Conservation (phyloP, 2,797 vertebrate genomes). For the Falco cherrug region DNA sequence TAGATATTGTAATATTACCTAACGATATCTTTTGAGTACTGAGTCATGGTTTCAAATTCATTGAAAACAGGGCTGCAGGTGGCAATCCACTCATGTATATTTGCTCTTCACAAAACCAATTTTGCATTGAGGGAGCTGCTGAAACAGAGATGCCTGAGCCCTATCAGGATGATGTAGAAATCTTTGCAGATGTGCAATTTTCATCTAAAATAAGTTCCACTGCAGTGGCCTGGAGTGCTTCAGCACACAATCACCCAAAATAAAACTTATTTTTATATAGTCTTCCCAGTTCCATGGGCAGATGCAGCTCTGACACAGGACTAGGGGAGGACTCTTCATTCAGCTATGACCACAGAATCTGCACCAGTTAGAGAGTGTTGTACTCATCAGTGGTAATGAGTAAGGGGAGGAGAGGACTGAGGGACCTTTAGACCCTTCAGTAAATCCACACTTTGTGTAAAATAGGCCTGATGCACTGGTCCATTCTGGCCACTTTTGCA, state of each 20-base stretch:
- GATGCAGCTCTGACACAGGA: background rate
- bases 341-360: background rate
- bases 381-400: background rate
- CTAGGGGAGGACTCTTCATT: background rate
- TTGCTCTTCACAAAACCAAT: background rate
- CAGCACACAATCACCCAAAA: conserved; percentile 15
- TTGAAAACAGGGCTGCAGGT: background rate
- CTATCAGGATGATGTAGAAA: background rate
- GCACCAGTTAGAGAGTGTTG: background rate
- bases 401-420: background rate
- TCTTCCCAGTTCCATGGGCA: background rate
- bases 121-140: background rate
- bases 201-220: conserved; percentile 29
- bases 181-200: conserved; percentile 37
- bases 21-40: background rate
- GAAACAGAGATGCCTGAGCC: conserved; percentile 7
- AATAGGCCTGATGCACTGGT: background rate
- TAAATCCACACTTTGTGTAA: background rate
- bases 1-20: background rate
- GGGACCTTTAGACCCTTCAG: background rate
- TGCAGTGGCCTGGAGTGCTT: background rate
- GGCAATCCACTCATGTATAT: background rate
- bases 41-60: background rate
- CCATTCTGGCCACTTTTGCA: background rate
- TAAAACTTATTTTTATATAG: background rate